Evolutionary conservation across 2,797 vertebrate genomes (phyloP).

Genomic region (Orientallactaga sibirica): DNA sequence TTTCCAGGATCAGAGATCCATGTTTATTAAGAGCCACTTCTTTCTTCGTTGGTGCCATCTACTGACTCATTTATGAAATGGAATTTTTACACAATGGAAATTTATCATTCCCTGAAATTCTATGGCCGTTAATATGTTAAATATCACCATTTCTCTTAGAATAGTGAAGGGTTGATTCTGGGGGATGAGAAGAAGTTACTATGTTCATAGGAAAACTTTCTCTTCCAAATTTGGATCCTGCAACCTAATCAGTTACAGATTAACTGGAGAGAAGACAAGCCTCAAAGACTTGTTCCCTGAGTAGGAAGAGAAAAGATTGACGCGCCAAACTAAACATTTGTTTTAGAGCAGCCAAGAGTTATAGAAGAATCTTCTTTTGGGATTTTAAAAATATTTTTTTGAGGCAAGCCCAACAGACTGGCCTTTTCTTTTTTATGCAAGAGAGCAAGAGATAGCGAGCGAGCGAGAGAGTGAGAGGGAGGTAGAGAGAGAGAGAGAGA

Average conservation of each 20-base stretch:
- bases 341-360: background rate
- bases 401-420: too few relatives aligned
- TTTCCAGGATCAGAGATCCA: background rate
- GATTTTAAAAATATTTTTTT: background rate
- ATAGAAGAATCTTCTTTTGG: background rate
- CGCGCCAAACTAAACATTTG: background rate
- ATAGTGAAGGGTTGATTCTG: slow-evolving; percentile 34
- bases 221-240: background rate
- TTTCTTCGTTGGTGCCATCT: slow-evolving; percentile 75
- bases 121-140: slow-evolving; percentile 40
- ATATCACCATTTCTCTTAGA: slow-evolving; percentile 45
- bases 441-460: too few relatives aligned
- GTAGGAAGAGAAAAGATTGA: slow-evolving; percentile 4
- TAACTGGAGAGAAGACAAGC: slow-evolving; percentile 21
- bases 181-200: slow-evolving; percentile 47
- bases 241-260: background rate
- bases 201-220: background rate
- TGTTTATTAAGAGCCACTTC: background rate
- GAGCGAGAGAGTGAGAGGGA: too few relatives aligned
- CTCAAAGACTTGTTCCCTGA: background rate
- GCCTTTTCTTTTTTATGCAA: too few relatives aligned
- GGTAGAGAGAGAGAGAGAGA: too few relatives aligned
- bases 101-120: slow-evolving; percentile 30
- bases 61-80: slow-evolving; percentile 66
- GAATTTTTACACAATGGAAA: slow-evolving; percentile 64